A percentile compares a stretch with the other conserved stretches of the same genome.
phyloP scores from a whole-genome alignment of 2,797 vertebrate species.

The Danio jaintianensis region DNA sequence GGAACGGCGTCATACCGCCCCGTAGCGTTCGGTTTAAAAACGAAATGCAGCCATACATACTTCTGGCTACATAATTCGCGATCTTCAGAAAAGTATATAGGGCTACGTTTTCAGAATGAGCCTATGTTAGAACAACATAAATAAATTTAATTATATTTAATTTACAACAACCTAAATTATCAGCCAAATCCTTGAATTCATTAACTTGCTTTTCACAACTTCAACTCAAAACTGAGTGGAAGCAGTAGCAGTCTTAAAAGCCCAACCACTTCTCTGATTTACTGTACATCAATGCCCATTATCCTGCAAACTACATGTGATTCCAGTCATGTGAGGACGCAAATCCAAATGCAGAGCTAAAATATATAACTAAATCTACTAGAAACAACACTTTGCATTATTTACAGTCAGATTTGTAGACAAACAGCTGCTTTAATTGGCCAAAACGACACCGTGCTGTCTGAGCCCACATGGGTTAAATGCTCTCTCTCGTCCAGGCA shows the following conservation, averaged over 20 bases:
- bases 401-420: conserved; percentile 1
- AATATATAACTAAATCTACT: background rate
- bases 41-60: no score
- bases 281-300: background rate
- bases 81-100: no score
- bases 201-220: background rate
- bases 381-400: background rate
- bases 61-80: no score
- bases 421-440: background rate
- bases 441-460: background rate
- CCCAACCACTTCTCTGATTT: background rate
- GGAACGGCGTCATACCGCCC: no score
- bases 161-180: background rate
- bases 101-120: no score
- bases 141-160: background rate
- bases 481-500: conserved; percentile 1
- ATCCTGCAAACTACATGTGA: background rate
- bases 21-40: no score
- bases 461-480: conserved; percentile 20
- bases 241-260: background rate
- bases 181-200: background rate
- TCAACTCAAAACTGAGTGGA: background rate
- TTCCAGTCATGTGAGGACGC: background rate
- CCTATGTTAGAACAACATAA: background rate
- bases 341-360: background rate